A percentile compares a stretch with the other conserved stretches of the same genome.
phyloP scores from a whole-genome alignment of 2,797 vertebrate species.

The Lutjanus argentimaculatus region DNA sequence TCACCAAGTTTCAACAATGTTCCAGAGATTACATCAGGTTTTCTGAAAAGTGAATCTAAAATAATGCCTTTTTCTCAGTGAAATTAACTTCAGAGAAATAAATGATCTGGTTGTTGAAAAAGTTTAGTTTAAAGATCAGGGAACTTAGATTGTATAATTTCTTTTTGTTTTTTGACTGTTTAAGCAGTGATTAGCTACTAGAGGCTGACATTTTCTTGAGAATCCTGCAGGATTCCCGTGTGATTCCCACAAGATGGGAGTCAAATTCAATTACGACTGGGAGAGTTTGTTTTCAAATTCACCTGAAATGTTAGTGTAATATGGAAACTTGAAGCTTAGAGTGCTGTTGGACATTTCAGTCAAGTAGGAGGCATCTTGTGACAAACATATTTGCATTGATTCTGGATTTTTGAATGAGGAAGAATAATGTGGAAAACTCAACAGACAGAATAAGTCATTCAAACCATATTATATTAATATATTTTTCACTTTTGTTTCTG shows the following conservation, averaged over 20 bases:
- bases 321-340: no score
- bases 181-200: no score
- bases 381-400: no score
- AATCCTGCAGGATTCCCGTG: no score
- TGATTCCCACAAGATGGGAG: no score
- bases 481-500: neutral
- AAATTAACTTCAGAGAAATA: neutral
- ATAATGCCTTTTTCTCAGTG: neutral
- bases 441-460: neutral
- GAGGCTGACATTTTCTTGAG: no score
- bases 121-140: neutral
- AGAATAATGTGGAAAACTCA: slow-evolving; percentile 3
- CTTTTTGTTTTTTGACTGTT: no score
- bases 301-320: neutral
- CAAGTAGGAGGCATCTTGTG: neutral
- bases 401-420: neutral
- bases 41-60: neutral
- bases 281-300: neutral
- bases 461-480: neutral
- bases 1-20: neutral
- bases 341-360: no score
- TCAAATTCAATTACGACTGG: no score
- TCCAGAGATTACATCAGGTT: neutral
- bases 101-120: neutral
- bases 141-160: neutral